phyloP scores from a whole-genome alignment of 1,140 invertebrate genomes.

The Argopecten irradians region DNA sequence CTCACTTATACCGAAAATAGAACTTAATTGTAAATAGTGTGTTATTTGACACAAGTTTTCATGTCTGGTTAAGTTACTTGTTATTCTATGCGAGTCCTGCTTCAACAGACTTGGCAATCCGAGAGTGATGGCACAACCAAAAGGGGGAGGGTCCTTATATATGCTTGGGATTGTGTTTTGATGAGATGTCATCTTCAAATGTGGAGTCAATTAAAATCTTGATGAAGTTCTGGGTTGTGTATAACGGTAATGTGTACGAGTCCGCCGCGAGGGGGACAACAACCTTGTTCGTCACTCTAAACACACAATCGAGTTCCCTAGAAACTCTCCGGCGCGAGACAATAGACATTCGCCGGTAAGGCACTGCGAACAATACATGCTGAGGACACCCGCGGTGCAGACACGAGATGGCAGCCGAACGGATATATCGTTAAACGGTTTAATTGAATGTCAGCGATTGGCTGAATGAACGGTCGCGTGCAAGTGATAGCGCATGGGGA shows the following conservation, averaged over 20 bases:
- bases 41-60: background rate
- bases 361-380: conserved; percentile 4
- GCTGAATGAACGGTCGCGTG: conserved; percentile 12
- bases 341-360: background rate
- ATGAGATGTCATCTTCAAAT: conserved; percentile 18
- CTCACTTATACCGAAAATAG: background rate
- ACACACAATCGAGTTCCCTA: background rate
- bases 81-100: background rate
- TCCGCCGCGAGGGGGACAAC: conserved; percentile 18
- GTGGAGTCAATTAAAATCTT: conserved; percentile 17
- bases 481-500: conserved; percentile 19
- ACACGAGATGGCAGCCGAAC: conserved; percentile 19
- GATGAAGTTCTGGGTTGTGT: conserved; percentile 15
- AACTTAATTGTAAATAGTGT: background rate
- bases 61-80: background rate
- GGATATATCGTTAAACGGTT: conserved; percentile 21
- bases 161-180: conserved; percentile 2
- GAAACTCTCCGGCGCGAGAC: background rate
- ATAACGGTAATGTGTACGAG: background rate
- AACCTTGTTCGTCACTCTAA: background rate
- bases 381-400: conserved; percentile 8
- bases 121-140: background rate
- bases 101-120: background rate
- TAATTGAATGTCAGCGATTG: conserved; percentile 17
- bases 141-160: background rate